Evolutionary conservation across 2,113 vertebrate species (phyloP).

Genomic region (Notiomystis cincta): DNA sequence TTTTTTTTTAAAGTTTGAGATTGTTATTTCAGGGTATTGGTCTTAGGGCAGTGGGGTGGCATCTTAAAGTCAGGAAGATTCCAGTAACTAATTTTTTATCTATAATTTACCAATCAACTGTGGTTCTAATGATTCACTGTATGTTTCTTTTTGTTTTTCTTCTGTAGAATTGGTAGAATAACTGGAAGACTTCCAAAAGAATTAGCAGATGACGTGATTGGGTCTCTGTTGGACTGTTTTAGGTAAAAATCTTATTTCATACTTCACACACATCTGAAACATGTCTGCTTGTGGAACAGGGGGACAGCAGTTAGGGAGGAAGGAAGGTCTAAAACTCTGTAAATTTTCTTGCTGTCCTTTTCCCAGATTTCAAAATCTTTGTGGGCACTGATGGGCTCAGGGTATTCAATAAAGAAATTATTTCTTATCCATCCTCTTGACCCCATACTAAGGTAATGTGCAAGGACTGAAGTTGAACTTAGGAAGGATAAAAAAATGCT

Average conservation of each 20-base stretch:
- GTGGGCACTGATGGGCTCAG: not conserved
- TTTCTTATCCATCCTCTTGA: not conserved
- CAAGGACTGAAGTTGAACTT: not conserved
- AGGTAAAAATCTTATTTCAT: slow-evolving; percentile 71
- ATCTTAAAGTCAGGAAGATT: not conserved
- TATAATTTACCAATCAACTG: not conserved
- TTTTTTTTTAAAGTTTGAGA: not conserved
- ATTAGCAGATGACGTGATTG: slow-evolving; percentile 94
- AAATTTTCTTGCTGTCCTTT: not conserved
- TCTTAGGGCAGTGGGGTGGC: not conserved
- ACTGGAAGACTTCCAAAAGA: slow-evolving; percentile 91
- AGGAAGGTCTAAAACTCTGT: not conserved
- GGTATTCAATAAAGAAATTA: not conserved
- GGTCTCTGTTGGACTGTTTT: slow-evolving; percentile 91
- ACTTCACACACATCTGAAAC: not conserved
- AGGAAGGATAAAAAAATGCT: not conserved
- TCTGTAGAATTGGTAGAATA: slow-evolving; percentile 86
- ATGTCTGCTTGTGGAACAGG: not conserved
- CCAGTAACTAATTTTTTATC: not conserved
- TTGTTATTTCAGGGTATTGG: not conserved
- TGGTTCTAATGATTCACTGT: not conserved
- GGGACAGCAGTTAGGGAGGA: not conserved
- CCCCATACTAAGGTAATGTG: not conserved
- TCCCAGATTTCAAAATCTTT: not conserved
- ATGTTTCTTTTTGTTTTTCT: not conserved